phyloP scores from a whole-genome alignment of 2,888 invertebrate genomes.

The Arctia plantaginis region DNA sequence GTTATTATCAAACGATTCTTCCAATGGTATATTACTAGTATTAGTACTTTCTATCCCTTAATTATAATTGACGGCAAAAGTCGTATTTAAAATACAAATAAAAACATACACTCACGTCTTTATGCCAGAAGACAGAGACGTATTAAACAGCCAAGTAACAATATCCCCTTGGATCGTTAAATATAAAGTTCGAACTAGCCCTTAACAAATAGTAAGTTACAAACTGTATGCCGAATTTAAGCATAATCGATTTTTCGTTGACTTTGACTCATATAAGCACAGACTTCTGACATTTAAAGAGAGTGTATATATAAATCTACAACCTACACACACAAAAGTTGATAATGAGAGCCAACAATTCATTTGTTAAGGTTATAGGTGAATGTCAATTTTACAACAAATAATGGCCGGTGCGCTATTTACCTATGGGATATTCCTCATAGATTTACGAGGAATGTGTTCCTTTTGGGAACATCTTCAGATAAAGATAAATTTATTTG shows the following conservation, averaged over 20 bases:
- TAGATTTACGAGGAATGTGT: neutral
- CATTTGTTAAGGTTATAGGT: neutral
- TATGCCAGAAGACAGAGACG: neutral
- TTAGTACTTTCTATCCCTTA: no score
- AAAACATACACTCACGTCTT: no score
- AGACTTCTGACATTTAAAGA: slow-evolving; percentile 9
- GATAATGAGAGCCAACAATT: neutral
- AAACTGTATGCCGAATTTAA: neutral
- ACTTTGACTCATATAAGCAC: neutral
- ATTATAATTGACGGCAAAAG: no score
- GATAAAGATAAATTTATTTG: no score
- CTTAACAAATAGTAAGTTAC: neutral
- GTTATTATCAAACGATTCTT: neutral
- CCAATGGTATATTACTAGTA: no score
- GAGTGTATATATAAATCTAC: no score
- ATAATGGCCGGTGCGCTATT: neutral
- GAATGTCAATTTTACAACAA: neutral
- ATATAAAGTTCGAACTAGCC: neutral
- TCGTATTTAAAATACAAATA: no score
- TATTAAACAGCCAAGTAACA: neutral
- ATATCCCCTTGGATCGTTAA: neutral
- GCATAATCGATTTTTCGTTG: neutral
- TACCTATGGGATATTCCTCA: neutral
- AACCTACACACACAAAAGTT: slow-evolving; percentile 8
- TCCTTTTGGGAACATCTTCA: neutral